Percentiles rank a stretch among this genome's conserved stretches.
These are phyloP conservation scores for Hyposoter didymator DNA, from an alignment of 2,888 invertebrate species.

Conservation along the genomic window DNA sequence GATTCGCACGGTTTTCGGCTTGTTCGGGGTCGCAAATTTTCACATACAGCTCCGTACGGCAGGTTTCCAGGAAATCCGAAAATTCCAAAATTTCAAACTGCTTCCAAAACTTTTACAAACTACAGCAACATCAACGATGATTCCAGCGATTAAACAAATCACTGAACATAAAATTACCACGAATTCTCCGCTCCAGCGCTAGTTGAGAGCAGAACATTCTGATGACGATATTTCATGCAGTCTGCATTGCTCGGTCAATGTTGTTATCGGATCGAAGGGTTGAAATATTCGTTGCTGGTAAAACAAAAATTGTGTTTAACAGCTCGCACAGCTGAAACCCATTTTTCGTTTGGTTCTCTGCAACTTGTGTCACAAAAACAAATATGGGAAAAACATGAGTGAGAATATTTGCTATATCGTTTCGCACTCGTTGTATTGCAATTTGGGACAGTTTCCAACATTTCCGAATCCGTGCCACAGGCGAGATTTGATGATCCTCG, in stretches of 20 bases:
- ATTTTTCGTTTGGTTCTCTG: constrained; percentile 33
- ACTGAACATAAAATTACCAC: neutral
- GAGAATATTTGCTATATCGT: constrained; percentile 28
- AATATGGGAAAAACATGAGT: constrained; percentile 4
- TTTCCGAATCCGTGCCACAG: constrained; percentile 44
- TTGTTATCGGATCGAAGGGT: constrained; percentile 35
- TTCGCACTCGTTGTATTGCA: constrained; percentile 19
- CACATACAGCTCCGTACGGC: neutral
- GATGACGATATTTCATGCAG: constrained; percentile 41
- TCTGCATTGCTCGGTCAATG: constrained; percentile 28
- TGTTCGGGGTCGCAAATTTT: neutral
- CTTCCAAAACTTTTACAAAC: no score
- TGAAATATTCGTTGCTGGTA: neutral
- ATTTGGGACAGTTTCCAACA: constrained; percentile 23
- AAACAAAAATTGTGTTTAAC: constrained; percentile 33
- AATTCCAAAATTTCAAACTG: neutral
- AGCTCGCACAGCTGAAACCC: constrained; percentile 26
- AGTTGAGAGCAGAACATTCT: neutral
- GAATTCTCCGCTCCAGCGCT: constrained; percentile 16
- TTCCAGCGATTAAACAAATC: constrained; percentile 39
- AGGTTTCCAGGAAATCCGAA: neutral
- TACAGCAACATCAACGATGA: no score
- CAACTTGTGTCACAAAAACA: constrained; percentile 2
- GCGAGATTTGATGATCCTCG: constrained; percentile 43
- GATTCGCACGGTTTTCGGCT: neutral